Conservation (phyloP, 1,140 invertebrate species). For the Globodera ellingtonae region DNA sequence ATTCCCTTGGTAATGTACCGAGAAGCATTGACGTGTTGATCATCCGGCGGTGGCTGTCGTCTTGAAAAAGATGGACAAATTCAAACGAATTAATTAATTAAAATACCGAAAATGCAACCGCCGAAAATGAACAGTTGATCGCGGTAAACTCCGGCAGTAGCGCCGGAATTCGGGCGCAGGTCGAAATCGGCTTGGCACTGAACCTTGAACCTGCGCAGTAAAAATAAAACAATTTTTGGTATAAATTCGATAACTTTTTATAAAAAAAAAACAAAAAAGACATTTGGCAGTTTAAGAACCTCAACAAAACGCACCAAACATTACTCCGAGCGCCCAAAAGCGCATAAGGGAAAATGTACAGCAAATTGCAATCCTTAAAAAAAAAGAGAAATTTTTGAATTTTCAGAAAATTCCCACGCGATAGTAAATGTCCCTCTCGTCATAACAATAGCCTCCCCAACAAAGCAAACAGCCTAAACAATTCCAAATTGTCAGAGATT, state of each 20-base stretch:
- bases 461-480: constrained; percentile 26
- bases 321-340: constrained; percentile 19
- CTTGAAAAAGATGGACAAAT: not conserved
- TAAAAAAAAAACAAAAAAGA: not conserved
- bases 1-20: not conserved
- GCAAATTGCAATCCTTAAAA: constrained; percentile 28
- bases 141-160: constrained; percentile 13
- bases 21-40: constrained; percentile 27
- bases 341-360: constrained; percentile 22
- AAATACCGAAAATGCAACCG: constrained; percentile 21
- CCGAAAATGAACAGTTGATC: constrained; percentile 23
- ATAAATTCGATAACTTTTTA: not conserved
- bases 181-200: constrained; percentile 22
- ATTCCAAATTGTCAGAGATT: not conserved
- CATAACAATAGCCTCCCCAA: constrained; percentile 28
- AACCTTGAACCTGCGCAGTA: constrained; percentile 21
- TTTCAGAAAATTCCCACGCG: constrained; percentile 5
- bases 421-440: constrained; percentile 29
- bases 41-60: constrained; percentile 20
- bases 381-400: not conserved
- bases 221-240: too few relatives aligned
- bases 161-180: constrained; percentile 21
- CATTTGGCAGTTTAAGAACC: not conserved
- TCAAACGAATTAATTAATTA: not conserved
- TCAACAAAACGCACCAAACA: not conserved